A percentile compares a stretch with the other conserved stretches of the same genome.
These are phyloP conservation scores for Proterorhinus semilunaris DNA, from an alignment of 2,113 vertebrate genomes.

Conservation along the genomic window DNA sequence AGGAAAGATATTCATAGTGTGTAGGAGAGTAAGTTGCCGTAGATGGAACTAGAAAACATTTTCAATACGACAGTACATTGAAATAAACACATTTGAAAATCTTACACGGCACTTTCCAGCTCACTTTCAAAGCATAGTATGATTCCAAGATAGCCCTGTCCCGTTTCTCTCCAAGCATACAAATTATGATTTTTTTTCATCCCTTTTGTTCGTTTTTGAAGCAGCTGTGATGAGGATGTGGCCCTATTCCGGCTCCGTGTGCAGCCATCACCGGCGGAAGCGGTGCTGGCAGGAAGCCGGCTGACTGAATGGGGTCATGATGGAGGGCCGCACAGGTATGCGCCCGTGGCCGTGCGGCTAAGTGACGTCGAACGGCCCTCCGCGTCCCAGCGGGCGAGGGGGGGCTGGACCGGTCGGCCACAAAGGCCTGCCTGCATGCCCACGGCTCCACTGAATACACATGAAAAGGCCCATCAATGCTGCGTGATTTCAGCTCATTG, in stretches of 20 bases:
- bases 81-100: too few relatives aligned
- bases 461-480: constrained; percentile 16
- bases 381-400: constrained; percentile 7
- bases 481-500: constrained; percentile 31
- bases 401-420: constrained; percentile 2
- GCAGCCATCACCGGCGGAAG: constrained; percentile 37
- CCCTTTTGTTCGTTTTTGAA: constrained; percentile 22
- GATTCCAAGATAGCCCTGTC: neutral
- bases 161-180: neutral
- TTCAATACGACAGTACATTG: too few relatives aligned
- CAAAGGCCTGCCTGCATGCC: constrained; percentile 13
- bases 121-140: neutral
- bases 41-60: too few relatives aligned
- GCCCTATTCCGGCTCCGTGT: constrained; percentile 37
- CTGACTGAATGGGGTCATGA: constrained; percentile 57
- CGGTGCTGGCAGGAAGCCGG: constrained; percentile 32
- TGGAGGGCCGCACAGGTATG: constrained; percentile 45
- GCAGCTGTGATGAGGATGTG: constrained; percentile 39
- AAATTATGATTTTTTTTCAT: constrained; percentile 2
- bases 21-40: too few relatives aligned
- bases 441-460: constrained; percentile 13
- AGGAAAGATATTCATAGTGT: too few relatives aligned
- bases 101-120: neutral
- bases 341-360: constrained; percentile 23
- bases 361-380: constrained; percentile 23